These are phyloP conservation scores for Drosophila mimica DNA, from an alignment of 2,888 invertebrate species.

Conservation along the genomic window DNA sequence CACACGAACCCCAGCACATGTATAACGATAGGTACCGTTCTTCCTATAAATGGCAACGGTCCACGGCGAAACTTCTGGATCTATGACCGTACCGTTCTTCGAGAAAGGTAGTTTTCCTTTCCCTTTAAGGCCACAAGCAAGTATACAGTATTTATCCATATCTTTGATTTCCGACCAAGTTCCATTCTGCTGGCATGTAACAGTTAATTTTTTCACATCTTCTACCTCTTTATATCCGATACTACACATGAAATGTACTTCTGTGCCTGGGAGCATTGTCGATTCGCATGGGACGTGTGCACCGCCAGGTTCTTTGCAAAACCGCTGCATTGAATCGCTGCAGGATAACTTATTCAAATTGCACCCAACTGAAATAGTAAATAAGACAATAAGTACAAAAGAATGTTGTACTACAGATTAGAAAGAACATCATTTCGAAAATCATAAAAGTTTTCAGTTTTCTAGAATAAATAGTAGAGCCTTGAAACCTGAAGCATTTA, in stretches of 20 bases:
- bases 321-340: not conserved
- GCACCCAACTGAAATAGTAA: slow-evolving; percentile 18
- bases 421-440: no score
- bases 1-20: slow-evolving; percentile 32
- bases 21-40: not conserved
- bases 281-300: fast-evolving
- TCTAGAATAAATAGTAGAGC: not conserved
- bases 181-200: slow-evolving; percentile 17
- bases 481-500: not conserved
- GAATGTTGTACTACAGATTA: no score
- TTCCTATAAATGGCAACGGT: slow-evolving; percentile 11
- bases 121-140: not conserved
- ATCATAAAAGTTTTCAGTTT: no score
- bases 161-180: slow-evolving; percentile 3
- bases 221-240: not conserved
- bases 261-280: not conserved
- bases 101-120: fast-evolving
- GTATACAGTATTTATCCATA: not conserved
- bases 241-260: not conserved
- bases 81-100: fast-evolving
- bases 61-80: not conserved
- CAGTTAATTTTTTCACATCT: fast-evolving
- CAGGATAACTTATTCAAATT: not conserved
- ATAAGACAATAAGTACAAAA: no score
- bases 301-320: fast-evolving